A percentile compares a stretch with the other conserved stretches of the same genome.
These are phyloP conservation scores for Pollimyrus isidori DNA, from an alignment of 2,113 vertebrate genomes.

Conservation along the genomic window DNA sequence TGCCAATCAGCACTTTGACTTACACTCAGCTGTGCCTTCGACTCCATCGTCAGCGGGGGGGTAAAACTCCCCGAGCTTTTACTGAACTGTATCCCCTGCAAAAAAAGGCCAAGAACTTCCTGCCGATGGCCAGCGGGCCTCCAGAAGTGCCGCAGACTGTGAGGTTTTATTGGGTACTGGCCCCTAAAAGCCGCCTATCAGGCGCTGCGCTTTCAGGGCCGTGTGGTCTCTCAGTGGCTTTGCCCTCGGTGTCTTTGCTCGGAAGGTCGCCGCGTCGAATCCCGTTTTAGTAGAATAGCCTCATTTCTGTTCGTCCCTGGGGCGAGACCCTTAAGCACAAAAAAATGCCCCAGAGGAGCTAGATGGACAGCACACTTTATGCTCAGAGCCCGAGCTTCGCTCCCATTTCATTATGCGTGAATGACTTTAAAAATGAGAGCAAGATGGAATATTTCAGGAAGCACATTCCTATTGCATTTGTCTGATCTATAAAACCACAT, in stretches of 20 bases:
- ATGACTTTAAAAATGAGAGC: neutral
- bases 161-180: neutral
- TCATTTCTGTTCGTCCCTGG: neutral
- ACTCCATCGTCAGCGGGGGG: neutral
- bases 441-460: neutral
- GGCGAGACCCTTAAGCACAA: neutral
- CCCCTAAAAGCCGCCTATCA: neutral
- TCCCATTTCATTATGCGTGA: neutral
- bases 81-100: neutral
- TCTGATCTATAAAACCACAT: neutral
- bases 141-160: neutral
- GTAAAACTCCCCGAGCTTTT: neutral
- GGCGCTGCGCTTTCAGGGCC: neutral
- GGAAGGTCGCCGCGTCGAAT: neutral
- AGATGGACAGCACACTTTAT: neutral
- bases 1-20: conserved; percentile 2
- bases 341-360: neutral
- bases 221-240: neutral
- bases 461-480: neutral
- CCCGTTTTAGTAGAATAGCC: neutral
- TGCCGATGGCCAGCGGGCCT: neutral
- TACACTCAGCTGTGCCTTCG: neutral
- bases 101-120: neutral
- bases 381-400: neutral
- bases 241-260: neutral